Evolutionary conservation across 2,113 vertebrate genomes (phyloP), one percentile per base, ranked within the genome.

Genomic region (Ariopsis seemanni): DNA sequence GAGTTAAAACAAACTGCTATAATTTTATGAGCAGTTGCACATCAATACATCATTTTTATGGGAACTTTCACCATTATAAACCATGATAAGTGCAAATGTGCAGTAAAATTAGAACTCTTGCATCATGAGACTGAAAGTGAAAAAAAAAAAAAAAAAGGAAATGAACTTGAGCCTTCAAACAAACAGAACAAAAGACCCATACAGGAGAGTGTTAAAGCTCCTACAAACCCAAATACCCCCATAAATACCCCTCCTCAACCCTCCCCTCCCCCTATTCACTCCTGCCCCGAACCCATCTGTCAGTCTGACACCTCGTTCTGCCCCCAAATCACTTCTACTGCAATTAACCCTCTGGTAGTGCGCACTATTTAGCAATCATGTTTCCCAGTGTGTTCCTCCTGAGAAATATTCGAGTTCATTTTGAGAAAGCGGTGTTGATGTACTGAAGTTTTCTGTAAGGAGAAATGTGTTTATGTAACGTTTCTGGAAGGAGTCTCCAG

Each of bases 251-350:
- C 81, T 50, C 52, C 15, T 27, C 78, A 42, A 42, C 42, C 42
- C 42, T 63, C 55, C 72, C 74, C 7, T 50, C 82, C 82, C 62
- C 79, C 53, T 55, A 52, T 7, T 65, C 90, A 88, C 89, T 90
- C 90, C 89, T 42, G 90, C 89, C 85, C 91, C 89, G 71, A 75
- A 78, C 90, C 93, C 95, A 96, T 96, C 95, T 96, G 95, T 95
- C 94, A 90, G 93, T 94, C 92, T 93, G 88, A 86, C 86, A 88
- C 85, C 55, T 81, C 9, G 27, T 53, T 42, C 67, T 48, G n/a
- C 85, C 90, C 71, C 57, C 55, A 81, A 57, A 42, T 25, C 85
- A 53, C 80, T 42, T 80, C 80, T 71, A 57, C 75, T 82, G 60
- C 87, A 75, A n/a, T 88, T 85, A 86, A 91, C 87, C 63, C 77